Base-by-base conservation (phyloP, 1,140 invertebrate genomes). In the Drosophila mojavensis region DNA sequence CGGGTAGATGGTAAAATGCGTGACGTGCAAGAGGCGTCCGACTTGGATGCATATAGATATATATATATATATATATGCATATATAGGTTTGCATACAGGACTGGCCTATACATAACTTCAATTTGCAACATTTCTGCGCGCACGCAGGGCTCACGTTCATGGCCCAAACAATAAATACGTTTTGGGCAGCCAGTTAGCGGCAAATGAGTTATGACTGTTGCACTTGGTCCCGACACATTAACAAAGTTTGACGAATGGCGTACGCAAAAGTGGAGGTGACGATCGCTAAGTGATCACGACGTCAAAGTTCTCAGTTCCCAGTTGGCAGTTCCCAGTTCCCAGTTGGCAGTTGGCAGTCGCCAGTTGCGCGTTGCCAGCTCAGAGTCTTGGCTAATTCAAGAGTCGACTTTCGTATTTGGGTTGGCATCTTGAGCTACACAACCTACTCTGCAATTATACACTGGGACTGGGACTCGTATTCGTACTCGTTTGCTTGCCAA, bases 141-240 rank as follows among this genome's bases (percentile, higher is more conserved):
- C 78, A 26, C 20, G 13, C 20, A 13, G 48, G 48, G 48, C 48
- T 50, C 48, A 85, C 82, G 82, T 86, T 76, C 83, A 73, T 81
- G 81, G 81, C 60, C 64, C 60, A 75, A 76, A 84, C 75, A 85
- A 85, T 86, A 85, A 88, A 82, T 88, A 71, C 68, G 73, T 80
- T 84, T 83, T 84, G 60, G 75, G 75, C 81, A 81, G 77, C 81
- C 68, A 78, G 83, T 88, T 88, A 82, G 73, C 62, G 75, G 68
- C 79, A 79, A 88, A 85, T 85, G 82, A 85, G 79, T 85, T 85
- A 85, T 88, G 79, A 61, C 79, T 85, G 81, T 85, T 85, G 82
- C 82, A 88, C 82, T 88, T 71, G 72, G 83, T 80, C 67, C 78
- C 82, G 83, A 85, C 82, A 85, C 82, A 85, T 85, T 88, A 85